Base-by-base conservation (phyloP, 2,113 vertebrate genomes). In the Thomomys bottae region DNA sequence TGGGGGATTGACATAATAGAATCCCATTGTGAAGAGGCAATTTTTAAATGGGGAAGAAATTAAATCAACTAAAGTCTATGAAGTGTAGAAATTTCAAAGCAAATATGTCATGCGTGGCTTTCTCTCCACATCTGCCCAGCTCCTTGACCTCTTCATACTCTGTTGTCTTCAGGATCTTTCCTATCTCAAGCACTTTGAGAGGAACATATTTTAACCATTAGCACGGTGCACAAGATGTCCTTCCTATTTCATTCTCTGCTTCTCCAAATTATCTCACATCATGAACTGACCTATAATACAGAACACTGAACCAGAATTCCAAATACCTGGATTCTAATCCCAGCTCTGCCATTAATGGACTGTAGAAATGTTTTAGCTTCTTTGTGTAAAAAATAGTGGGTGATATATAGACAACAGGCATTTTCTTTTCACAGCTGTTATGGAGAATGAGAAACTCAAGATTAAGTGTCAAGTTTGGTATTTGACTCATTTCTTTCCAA, bases 61-160 rank as follows among this genome's bases (percentile, higher is more conserved):
- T 11, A 5, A 7, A 9, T 42, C 15, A 34, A 40, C 5, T 0
- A 4, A 90, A 23, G 15, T 20, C n/a, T n/a, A 3, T 14, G 63
- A 61, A 76, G 42, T 2, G 2, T 8, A 84, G 34, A 34, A 32
- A 23, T 30, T 32, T 3, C 8, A 20, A 1, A 64, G 40, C 0
- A 54, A 18, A 77, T 83, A 0, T 63, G 40, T 42, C n/a, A 24
- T 2, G 3, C 11, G 5, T 45, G 34, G 34, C n/a, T 75, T 49
- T 76, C 30, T 85, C 68, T 66, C 42, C 17, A 38, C 8, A 20
- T 6, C 64, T 64, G 20, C 18, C 32, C 32, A 54, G 21, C 26
- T 23, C 71, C 8, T 4, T 0, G 30, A 26, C 32, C 30, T 15
- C n/a, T 54, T 59, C 28, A 83, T 24, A 3, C 0, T 8, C 0